Conservation (phyloP, 2,888 invertebrate species). For the Synanthedon andrenaeformis region DNA sequence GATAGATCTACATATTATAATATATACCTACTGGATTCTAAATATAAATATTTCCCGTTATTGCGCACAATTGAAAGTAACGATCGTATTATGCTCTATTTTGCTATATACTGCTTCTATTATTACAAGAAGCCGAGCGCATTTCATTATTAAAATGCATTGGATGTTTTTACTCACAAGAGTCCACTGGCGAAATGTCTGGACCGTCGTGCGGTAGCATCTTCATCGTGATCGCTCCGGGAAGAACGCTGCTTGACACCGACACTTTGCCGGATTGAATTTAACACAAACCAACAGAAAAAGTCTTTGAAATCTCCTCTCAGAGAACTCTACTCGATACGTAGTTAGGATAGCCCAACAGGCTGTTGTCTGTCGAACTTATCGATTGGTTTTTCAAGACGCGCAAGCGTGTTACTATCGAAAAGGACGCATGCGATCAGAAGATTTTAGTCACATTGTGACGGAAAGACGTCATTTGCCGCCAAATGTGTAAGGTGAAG, state of each 20-base stretch:
- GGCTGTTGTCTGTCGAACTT: conserved; percentile 58
- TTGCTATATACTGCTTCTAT: too few species aligned
- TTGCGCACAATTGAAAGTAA: not conserved
- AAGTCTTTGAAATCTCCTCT: conserved; percentile 19
- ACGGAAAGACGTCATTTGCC: conserved; percentile 49
- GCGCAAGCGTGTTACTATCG: conserved; percentile 34
- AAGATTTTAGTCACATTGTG: conserved; percentile 22
- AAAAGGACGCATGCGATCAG: conserved; percentile 14
- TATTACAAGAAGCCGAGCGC: too few species aligned
- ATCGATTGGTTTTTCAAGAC: conserved; percentile 44
- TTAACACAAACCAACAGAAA: conserved; percentile 24
- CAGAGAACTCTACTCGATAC: conserved; percentile 21
- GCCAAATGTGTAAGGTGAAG: conserved; percentile 6
- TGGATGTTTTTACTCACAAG: conserved; percentile 38
- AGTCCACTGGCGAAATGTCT: conserved; percentile 68
- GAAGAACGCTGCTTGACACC: conserved; percentile 54
- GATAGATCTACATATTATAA: too few species aligned
- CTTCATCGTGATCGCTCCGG: conserved; percentile 58
- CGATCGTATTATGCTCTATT: not conserved
- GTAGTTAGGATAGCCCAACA: conserved; percentile 48
- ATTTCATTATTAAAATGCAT: not conserved
- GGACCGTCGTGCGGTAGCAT: conserved; percentile 70
- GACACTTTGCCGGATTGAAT: conserved; percentile 51
- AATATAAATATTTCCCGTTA: not conserved
- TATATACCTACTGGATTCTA: too few species aligned